Conservation (phyloP, 2,797 vertebrate species). For the Enteromius trimaculatus region DNA sequence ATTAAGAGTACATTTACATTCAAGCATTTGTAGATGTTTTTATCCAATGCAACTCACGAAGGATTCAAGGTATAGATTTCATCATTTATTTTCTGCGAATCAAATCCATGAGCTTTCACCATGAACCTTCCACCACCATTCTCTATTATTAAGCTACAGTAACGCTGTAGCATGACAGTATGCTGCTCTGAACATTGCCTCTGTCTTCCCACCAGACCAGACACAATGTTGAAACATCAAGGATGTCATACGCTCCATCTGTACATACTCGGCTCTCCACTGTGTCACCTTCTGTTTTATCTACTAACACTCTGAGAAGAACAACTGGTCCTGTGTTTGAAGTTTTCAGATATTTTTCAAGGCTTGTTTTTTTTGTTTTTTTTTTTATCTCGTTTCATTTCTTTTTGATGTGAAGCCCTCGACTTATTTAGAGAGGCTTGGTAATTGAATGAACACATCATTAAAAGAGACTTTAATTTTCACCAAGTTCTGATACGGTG, state of each 20-base stretch:
- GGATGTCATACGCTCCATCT: slow-evolving; percentile 18
- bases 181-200: not conserved
- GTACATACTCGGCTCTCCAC: slow-evolving; percentile 6
- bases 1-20: not conserved
- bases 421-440: slow-evolving; percentile 14
- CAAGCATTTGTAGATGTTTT: not conserved
- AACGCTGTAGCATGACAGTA: not conserved
- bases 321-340: slow-evolving; percentile 48
- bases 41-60: not conserved
- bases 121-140: not conserved
- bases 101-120: not conserved
- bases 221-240: slow-evolving; percentile 21
- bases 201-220: not conserved
- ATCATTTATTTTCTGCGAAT: not conserved
- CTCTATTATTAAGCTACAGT: not conserved
- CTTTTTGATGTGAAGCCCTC: slow-evolving; percentile 46
- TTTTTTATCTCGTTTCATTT: not conserved
- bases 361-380: slow-evolving; percentile 10
- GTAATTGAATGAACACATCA: slow-evolving; percentile 52
- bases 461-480: slow-evolving; percentile 42
- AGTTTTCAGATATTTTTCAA: slow-evolving; percentile 40
- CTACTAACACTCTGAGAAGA: slow-evolving; percentile 33
- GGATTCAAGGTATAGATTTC: not conserved
- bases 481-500: slow-evolving; percentile 14
- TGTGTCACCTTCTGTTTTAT: slow-evolving; percentile 41